phyloP scores from a whole-genome alignment of 2,888 invertebrate genomes.

The Drosophila cognata region DNA sequence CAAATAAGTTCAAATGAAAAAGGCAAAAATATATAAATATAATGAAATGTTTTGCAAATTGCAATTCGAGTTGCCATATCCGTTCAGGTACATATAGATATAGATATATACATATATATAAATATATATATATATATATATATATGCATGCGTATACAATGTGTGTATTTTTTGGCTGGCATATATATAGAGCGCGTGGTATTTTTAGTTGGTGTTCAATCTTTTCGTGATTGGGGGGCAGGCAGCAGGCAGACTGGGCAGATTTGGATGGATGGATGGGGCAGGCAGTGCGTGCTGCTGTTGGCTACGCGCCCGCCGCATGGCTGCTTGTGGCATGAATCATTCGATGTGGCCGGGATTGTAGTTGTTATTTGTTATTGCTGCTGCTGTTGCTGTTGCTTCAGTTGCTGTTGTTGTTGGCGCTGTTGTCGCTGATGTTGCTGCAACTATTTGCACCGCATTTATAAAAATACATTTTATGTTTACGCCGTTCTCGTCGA shows the following conservation, averaged over 20 bases:
- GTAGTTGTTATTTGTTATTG: constrained; percentile 42
- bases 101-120: constrained; percentile 2
- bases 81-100: constrained; percentile 57
- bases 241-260: constrained; percentile 26
- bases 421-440: constrained; percentile 52
- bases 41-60: constrained; percentile 53
- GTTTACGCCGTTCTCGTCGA: constrained; percentile 74
- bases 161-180: constrained; percentile 31
- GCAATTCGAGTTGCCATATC: constrained; percentile 77
- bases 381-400: constrained; percentile 15
- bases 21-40: constrained; percentile 10
- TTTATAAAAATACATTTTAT: constrained; percentile 77
- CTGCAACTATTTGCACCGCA: constrained; percentile 76
- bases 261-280: constrained; percentile 24
- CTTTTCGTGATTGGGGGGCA: constrained; percentile 73
- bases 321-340: constrained; percentile 75
- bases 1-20: constrained; percentile 27
- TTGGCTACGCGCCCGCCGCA: constrained; percentile 77
- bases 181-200: constrained; percentile 70
- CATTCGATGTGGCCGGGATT: constrained; percentile 64
- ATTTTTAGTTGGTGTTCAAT: constrained; percentile 78
- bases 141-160: not conserved
- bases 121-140: constrained; percentile 11
- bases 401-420: constrained; percentile 33
- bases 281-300: constrained; percentile 71